Percentiles rank a stretch among this genome's conserved stretches.
Conservation (phyloP, 2,113 vertebrate species). For the Glaucidium brasilianum region DNA sequence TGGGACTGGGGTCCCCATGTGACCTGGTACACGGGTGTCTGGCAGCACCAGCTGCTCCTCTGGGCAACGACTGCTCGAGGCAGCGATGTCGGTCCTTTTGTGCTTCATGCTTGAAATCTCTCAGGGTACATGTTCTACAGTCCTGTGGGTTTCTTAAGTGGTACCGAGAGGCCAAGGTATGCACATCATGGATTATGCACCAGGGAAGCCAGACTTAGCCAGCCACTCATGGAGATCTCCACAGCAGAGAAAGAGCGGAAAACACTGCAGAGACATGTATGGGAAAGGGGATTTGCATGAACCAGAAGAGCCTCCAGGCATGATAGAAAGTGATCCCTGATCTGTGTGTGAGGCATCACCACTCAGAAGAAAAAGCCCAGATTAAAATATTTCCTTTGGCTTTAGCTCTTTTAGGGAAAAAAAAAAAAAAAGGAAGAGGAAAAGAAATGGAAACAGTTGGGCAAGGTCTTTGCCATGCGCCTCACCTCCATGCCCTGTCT, state of each 20-base stretch:
- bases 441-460: neutral
- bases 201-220: neutral
- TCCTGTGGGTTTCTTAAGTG: neutral
- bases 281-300: neutral
- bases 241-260: neutral
- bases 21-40: fast-evolving
- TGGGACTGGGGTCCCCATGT: fast-evolving
- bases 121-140: neutral
- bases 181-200: fast-evolving
- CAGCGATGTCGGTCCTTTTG: neutral
- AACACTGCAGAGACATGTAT: fast-evolving
- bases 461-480: too few relatives aligned
- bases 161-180: neutral
- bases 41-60: neutral
- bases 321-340: neutral
- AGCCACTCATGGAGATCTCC: neutral
- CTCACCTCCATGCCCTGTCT: too few relatives aligned
- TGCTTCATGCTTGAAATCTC: neutral
- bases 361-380: neutral
- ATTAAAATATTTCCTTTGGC: neutral
- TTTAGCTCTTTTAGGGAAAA: neutral
- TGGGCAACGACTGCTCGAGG: fast-evolving
- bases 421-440: neutral
- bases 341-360: fast-evolving
- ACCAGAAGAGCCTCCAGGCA: neutral